phyloP scores from a whole-genome alignment of 1,140 invertebrate genomes.

The Macrosteles quadrilineatus region DNA sequence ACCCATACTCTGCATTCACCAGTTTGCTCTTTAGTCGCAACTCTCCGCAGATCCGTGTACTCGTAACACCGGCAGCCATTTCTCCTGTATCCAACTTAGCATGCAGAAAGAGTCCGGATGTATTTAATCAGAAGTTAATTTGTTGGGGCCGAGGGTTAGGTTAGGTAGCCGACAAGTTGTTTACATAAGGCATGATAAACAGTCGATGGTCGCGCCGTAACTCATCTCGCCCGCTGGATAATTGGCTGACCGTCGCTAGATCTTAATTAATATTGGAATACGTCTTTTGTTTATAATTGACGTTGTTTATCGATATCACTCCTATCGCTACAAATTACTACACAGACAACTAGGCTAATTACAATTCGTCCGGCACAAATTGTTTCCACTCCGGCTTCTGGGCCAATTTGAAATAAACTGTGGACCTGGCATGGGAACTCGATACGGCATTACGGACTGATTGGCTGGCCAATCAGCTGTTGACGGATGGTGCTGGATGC shows the following conservation, averaged over 20 bases:
- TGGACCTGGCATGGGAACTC: not conserved
- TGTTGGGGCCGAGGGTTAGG: not conserved
- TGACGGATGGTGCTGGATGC: no score
- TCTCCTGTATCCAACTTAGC: not conserved
- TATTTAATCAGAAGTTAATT: constrained; percentile 12
- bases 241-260: constrained; percentile 1
- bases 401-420: constrained; percentile 18
- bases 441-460: not conserved
- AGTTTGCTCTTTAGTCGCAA: no score
- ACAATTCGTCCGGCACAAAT: constrained; percentile 9
- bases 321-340: no score
- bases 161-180: constrained; percentile 1
- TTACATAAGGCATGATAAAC: constrained; percentile 20
- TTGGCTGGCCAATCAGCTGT: no score
- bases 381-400: constrained; percentile 13
- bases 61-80: no score
- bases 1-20: no score
- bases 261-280: constrained; percentile 26
- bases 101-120: constrained; percentile 11
- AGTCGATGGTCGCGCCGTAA: not conserved
- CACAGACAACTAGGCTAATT: not conserved
- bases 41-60: no score
- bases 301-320: constrained; percentile 12
- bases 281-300: constrained; percentile 23
- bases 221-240: not conserved